Evolutionary conservation across 2,888 invertebrate genomes (phyloP).

Genomic region (Metellina segmentata): DNA sequence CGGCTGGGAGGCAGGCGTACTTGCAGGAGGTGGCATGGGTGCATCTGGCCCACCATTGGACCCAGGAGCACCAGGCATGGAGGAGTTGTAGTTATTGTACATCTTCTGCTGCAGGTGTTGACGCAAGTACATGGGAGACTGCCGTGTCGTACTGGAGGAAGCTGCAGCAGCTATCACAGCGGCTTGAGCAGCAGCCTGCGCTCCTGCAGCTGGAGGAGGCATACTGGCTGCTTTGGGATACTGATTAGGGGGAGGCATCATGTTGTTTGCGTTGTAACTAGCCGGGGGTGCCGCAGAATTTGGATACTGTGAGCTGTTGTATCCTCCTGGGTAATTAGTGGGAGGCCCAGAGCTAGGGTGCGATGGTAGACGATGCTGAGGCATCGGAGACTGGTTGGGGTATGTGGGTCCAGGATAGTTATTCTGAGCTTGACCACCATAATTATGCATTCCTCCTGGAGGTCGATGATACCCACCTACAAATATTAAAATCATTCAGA

Average conservation of each 20-base stretch:
- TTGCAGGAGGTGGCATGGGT: conserved; percentile 72
- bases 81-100: conserved; percentile 69
- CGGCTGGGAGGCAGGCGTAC: conserved; percentile 69
- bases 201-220: conserved; percentile 76
- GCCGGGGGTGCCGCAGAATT: conserved; percentile 36
- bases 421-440: conserved; percentile 76
- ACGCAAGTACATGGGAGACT: conserved; percentile 84
- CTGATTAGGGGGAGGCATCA: conserved; percentile 79
- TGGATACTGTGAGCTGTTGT: conserved; percentile 58
- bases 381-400: conserved; percentile 50
- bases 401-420: conserved; percentile 70
- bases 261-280: conserved; percentile 70
- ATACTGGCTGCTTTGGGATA: conserved; percentile 74
- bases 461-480: conserved; percentile 75
- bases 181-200: conserved; percentile 78
- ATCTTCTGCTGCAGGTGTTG: conserved; percentile 83
- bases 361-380: conserved; percentile 51
- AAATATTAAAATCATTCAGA: neutral
- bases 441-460: conserved; percentile 76
- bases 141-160: conserved; percentile 79
- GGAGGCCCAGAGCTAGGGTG: conserved; percentile 47
- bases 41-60: conserved; percentile 34
- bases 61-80: conserved; percentile 51
- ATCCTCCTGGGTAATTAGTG: conserved; percentile 55
- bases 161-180: conserved; percentile 78